Evolutionary conservation across 1,140 invertebrate species (phyloP).

Genomic region (Glossosoma conforme): DNA sequence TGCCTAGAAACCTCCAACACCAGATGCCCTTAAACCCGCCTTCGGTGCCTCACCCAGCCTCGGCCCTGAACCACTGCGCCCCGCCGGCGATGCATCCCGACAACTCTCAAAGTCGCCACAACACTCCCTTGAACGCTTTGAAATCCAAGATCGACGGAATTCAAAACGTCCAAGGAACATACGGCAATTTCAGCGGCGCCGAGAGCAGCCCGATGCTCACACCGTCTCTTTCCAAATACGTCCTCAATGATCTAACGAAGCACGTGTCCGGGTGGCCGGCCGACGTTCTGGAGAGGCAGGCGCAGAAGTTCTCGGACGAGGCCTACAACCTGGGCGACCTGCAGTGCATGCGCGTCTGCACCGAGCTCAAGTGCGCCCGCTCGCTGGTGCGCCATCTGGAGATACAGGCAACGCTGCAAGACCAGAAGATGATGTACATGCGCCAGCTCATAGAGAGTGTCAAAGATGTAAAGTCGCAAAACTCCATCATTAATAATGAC

Average conservation of each 20-base stretch:
- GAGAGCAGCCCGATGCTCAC: conserved; percentile 47
- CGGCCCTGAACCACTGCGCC: conserved; percentile 18
- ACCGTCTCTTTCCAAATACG: conserved; percentile 75
- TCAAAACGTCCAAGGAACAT: conserved; percentile 25
- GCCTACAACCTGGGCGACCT: conserved; percentile 73
- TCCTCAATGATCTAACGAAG: conserved; percentile 72
- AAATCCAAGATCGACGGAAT: conserved; percentile 30
- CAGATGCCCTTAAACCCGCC: conserved; percentile 9
- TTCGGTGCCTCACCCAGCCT: conserved; percentile 3
- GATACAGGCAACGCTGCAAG: conserved; percentile 84
- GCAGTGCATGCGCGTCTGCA: conserved; percentile 78
- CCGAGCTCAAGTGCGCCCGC: conserved; percentile 78
- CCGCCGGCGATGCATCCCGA: conserved; percentile 10
- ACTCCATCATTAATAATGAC: conserved; percentile 41
- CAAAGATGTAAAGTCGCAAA: conserved; percentile 72
- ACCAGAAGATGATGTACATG: conserved; percentile 81
- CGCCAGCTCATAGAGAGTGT: conserved; percentile 71
- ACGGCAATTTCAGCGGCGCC: conserved; percentile 18
- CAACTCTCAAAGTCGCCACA: conserved; percentile 12
- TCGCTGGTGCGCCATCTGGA: conserved; percentile 80
- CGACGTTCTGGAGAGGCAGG: conserved; percentile 77
- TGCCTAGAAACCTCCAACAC: conserved; percentile 26
- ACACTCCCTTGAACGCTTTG: conserved; percentile 19
- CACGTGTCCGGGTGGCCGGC: conserved; percentile 80
- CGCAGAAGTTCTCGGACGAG: conserved; percentile 71